phyloP scores from a whole-genome alignment of 2,888 invertebrate genomes.

The Plagodis pulveraria region DNA sequence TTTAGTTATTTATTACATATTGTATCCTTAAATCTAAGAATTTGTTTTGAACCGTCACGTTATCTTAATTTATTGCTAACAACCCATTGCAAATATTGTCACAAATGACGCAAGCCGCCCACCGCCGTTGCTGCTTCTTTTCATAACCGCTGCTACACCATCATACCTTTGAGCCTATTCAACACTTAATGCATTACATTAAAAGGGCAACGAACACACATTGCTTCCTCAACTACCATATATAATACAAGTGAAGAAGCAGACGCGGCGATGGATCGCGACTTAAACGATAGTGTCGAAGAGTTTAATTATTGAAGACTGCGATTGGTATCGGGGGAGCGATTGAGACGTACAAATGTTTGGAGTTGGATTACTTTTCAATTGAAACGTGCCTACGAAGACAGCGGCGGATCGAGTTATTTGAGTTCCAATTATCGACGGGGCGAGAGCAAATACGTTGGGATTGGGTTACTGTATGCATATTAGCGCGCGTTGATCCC shows the following conservation, averaged over 20 bases:
- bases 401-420: slow-evolving; percentile 72
- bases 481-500: slow-evolving; percentile 55
- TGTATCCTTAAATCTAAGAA: no score
- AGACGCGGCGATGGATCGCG: slow-evolving; percentile 12
- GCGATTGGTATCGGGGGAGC: slow-evolving; percentile 50
- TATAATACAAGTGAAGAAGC: background rate
- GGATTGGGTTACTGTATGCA: slow-evolving; percentile 71
- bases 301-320: slow-evolving; percentile 28
- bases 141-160: slow-evolving; percentile 64
- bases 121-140: slow-evolving; percentile 57
- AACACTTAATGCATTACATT: slow-evolving; percentile 26
- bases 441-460: slow-evolving; percentile 71
- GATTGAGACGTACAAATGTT: slow-evolving; percentile 82
- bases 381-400: slow-evolving; percentile 83
- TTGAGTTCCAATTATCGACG: slow-evolving; percentile 81
- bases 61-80: slow-evolving; percentile 38
- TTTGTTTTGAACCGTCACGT: no score
- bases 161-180: slow-evolving; percentile 21
- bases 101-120: slow-evolving; percentile 62
- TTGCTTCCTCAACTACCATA: slow-evolving; percentile 23
- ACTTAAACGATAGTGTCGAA: slow-evolving; percentile 8
- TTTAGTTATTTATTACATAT: no score
- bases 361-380: slow-evolving; percentile 79
- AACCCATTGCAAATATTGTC: slow-evolving; percentile 61
- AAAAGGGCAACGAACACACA: slow-evolving; percentile 28